Conservation (phyloP, 2,797 vertebrate genomes). For the Enteromius fasciolatus region DNA sequence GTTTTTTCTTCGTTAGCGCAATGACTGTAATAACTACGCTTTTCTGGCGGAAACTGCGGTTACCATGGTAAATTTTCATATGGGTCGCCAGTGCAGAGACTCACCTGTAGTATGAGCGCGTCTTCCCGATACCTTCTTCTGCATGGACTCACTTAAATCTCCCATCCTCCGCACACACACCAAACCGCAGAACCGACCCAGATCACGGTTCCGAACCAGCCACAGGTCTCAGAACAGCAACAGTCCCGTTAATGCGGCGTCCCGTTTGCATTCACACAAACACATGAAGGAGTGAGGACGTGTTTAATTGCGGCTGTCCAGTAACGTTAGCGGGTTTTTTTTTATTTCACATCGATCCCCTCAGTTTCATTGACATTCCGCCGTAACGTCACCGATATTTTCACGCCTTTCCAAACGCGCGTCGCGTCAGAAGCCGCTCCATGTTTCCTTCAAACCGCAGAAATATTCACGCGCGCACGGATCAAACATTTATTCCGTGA, state of each 20-base stretch:
- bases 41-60: slow-evolving; percentile 18
- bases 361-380: slow-evolving; percentile 37
- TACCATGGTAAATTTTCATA: slow-evolving; percentile 17
- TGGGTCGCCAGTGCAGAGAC: slow-evolving; percentile 42
- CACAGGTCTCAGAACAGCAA: slow-evolving; percentile 38
- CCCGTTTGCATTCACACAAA: neutral
- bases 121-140: slow-evolving; percentile 74
- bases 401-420: slow-evolving; percentile 51
- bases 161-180: slow-evolving; percentile 74
- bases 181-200: slow-evolving; percentile 57
- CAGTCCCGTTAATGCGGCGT: slow-evolving; percentile 5
- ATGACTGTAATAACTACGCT: neutral
- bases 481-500: slow-evolving; percentile 42
- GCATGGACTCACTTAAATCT: slow-evolving; percentile 70
- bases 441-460: slow-evolving; percentile 21
- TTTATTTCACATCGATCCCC: slow-evolving; percentile 10
- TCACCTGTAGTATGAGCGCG: slow-evolving; percentile 79
- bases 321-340: neutral
- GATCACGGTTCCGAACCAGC: slow-evolving; percentile 45
- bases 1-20: neutral
- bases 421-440: slow-evolving; percentile 50
- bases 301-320: neutral
- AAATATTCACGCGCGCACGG: neutral
- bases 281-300: neutral
- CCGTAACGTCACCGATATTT: slow-evolving; percentile 70